Evolutionary conservation across 1,140 invertebrate genomes (phyloP), one percentile per base, ranked within the genome.

Genomic region (Linepithema humile): DNA sequence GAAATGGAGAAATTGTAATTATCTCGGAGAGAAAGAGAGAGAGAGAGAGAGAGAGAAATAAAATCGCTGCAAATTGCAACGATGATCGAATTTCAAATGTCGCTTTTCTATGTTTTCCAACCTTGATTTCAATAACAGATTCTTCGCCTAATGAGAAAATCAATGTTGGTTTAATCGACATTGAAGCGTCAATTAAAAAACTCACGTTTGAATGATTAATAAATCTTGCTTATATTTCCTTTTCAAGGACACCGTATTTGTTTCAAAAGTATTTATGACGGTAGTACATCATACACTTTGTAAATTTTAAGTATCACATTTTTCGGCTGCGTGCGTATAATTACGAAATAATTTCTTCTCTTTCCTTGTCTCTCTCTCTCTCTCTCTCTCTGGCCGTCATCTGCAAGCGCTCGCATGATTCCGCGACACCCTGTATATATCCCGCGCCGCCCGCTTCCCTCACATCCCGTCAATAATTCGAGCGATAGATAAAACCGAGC

Each of bases 381-480:
- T n/a, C n/a, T n/a, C n/a, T n/a, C n/a, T n/a, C n/a, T n/a, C n/a
- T n/a, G n/a, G n/a, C n/a, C 73, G 57, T 64, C 73, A 50, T 65
- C 32, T 38, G 74, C 43, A n/a, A 15, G 45, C 74, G 59, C 29
- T 32, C 43, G 32, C 6, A 4, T 59, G 70, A 6, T 10, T 38
- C 62, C 5, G 29, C 17, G 43, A 77, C 74, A 77, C 74, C 74
- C 74, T 77, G 45, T 77, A 77, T 65, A 65, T 77, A 50, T 64
- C 43, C 60, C 43, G 43, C 29, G n/a, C n/a, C 59, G 74, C 32
- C 60, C 50, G 59, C 59, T 77, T 65, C 59, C 45, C 74, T 65
- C 74, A 77, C 59, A 77, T 77, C 74, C 74, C 74, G 74, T 77
- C 74, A 65, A 65, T 77, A 77, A 77, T 77, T 77, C 74, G 74